A percentile compares a stretch with the other conserved stretches of the same genome.
phyloP scores from a whole-genome alignment of 2,888 invertebrate genomes.

The Sarcophaga carnaria region DNA sequence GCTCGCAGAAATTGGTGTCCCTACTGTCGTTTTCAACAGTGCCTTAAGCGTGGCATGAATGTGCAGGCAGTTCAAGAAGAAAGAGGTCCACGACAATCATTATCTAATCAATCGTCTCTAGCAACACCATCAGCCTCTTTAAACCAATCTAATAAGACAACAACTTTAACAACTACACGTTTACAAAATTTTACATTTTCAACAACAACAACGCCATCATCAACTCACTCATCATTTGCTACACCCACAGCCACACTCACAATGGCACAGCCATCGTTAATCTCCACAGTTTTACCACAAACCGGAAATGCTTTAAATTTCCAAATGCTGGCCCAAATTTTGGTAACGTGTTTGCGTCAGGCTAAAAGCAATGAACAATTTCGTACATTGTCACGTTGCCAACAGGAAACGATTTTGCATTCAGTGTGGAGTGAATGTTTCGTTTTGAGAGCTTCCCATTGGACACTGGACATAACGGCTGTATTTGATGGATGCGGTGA shows the following conservation, averaged over 20 bases:
- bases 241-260: background rate
- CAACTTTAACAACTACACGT: constrained; percentile 38
- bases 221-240: background rate
- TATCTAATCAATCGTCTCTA: background rate
- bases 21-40: constrained; percentile 90
- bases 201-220: constrained; percentile 18
- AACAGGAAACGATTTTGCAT: constrained; percentile 84
- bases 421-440: constrained; percentile 85
- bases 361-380: constrained; percentile 84
- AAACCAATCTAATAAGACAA: constrained; percentile 1
- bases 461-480: constrained; percentile 83
- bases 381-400: constrained; percentile 81
- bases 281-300: constrained; percentile 25
- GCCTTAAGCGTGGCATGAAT: constrained; percentile 90
- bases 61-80: constrained; percentile 92
- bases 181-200: constrained; percentile 35
- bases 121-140: background rate
- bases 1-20: constrained; percentile 94
- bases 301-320: constrained; percentile 79
- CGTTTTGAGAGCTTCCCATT: constrained; percentile 84
- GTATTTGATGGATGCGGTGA: constrained; percentile 80
- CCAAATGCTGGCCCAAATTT: constrained; percentile 85
- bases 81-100: constrained; percentile 86
- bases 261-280: background rate
- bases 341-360: constrained; percentile 84